Evolutionary conservation across 2,888 invertebrate genomes (phyloP), one percentile per base, ranked within the genome.

Genomic region (Ophion costatus): DNA sequence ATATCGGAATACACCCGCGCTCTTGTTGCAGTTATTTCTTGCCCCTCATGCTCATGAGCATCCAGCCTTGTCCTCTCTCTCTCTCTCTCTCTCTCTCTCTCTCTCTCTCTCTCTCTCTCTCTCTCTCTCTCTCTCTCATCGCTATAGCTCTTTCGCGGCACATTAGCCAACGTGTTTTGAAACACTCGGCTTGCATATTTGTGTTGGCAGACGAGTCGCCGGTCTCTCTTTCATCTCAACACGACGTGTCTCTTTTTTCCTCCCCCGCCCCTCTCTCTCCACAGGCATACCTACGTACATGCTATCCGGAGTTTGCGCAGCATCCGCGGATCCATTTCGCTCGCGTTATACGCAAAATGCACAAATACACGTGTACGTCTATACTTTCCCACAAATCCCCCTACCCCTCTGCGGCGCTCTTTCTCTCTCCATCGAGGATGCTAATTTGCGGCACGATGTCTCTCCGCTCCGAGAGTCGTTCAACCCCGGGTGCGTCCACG

Each of bases 161-260:
- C 93, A 93, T 93, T 93, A 93, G 92, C 91, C 91, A 91, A 92
- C 92, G 91, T 93, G 93, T 93, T 93, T 93, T 93, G 90, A 93
- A 93, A 93, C 92, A 93, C 92, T 92, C 92, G 91, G 86, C 85
- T 88, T 79, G 88, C 91, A 91, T 93, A 92, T 93, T 93, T 93
- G 91, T 90, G 89, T 93, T 93, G 93, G 93, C 93, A 93, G 38
- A 88, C 89, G 86, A 87, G 87, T 88, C 86, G 87, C 85, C 78
- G 88, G 89, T 89, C 90, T 91, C 91, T 91, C 92, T 92, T 92
- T 93, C 92, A 92, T 86, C 85, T 87, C 81, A 59, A 66, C 76
- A 78, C 67, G 82, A 80, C 78, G 73, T 86, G 80, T 82, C 75
- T 85, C 75, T 76, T 71, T 17, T 63, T 45, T 24, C 22, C 45